These are phyloP conservation scores for Reticulitermes lucifugus DNA, from an alignment of 2,888 invertebrate species.

Conservation along the genomic window DNA sequence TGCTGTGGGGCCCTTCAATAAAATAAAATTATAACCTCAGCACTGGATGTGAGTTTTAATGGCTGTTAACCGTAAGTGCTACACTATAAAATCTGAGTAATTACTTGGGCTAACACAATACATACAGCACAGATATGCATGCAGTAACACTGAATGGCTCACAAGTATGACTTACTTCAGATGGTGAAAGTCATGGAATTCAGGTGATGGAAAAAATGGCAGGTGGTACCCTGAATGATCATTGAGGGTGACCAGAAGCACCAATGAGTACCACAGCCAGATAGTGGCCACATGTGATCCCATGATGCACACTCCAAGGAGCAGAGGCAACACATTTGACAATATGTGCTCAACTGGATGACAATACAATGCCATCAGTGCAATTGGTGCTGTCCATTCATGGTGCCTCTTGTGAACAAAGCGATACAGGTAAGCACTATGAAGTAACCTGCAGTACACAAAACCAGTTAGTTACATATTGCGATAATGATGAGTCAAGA, in stretches of 20 bases:
- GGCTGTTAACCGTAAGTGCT: too few species aligned
- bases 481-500: too few species aligned
- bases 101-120: too few species aligned
- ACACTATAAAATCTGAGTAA: too few species aligned
- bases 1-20: too few species aligned
- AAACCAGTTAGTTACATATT: background rate
- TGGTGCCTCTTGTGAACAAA: constrained; percentile 88
- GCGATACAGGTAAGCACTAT: constrained; percentile 80
- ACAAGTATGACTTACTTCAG: constrained; percentile 72
- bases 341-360: constrained; percentile 83
- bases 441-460: constrained; percentile 71
- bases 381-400: constrained; percentile 89
- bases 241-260: constrained; percentile 81
- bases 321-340: constrained; percentile 81
- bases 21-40: too few species aligned
- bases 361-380: constrained; percentile 84
- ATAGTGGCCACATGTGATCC: constrained; percentile 82
- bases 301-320: constrained; percentile 78
- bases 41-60: too few species aligned
- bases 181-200: constrained; percentile 90
- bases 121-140: too few species aligned
- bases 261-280: constrained; percentile 83
- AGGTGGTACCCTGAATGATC: constrained; percentile 89
- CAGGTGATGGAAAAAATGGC: constrained; percentile 87
- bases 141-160: too few species aligned